Evolutionary conservation across 1,140 invertebrate species (phyloP).

Genomic region (Trissolcus basalis): DNA sequence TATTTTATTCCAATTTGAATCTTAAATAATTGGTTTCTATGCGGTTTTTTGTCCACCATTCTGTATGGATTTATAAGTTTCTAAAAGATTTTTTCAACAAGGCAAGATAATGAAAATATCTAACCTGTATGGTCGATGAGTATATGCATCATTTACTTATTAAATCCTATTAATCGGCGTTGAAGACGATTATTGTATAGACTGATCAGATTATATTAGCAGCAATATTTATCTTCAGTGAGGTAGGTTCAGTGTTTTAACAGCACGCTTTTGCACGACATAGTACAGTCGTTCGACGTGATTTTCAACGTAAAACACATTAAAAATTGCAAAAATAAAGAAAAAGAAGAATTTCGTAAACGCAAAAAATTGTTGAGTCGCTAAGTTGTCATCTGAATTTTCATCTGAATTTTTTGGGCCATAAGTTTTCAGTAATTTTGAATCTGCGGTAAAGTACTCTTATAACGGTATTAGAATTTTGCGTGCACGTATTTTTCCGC

Average conservation of each 20-base stretch:
- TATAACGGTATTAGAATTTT: neutral
- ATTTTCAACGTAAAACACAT: neutral
- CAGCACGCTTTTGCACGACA: neutral
- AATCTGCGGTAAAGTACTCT: neutral
- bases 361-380: neutral
- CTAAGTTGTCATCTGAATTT: neutral
- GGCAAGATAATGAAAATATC: neutral
- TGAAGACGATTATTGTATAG: neutral
- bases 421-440: neutral
- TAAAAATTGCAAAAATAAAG: neutral
- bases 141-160: neutral
- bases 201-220: slow-evolving; percentile 1
- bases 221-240: slow-evolving; percentile 1
- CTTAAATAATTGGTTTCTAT: no score
- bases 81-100: no score
- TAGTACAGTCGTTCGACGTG: neutral
- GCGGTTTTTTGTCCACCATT: no score
- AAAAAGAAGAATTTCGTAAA: no score
- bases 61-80: no score
- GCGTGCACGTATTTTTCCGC: slow-evolving; percentile 1
- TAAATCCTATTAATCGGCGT: neutral
- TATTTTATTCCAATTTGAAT: no score
- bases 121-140: neutral
- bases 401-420: no score
- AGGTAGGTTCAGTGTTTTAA: slow-evolving; percentile 1